Base-by-base conservation (phyloP, 2,797 vertebrate species). In the Pristis pectinata region DNA sequence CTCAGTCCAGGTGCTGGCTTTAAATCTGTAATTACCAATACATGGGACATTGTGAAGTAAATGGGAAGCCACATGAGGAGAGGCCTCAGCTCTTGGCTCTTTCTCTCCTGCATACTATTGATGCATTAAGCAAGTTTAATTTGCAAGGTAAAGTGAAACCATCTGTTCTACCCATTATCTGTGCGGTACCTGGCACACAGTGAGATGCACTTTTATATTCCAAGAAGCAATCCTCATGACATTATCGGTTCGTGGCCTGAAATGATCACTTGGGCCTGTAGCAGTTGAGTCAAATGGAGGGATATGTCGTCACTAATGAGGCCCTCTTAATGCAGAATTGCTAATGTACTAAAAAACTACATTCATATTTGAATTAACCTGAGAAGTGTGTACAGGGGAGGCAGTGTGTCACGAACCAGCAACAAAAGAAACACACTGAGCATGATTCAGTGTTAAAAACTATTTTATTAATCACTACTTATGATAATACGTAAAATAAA, bases 21-120 rank as follows among this genome's bases (percentile, higher is more conserved):
- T 95, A 95, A 96, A 96, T 95, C 96, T 95, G 96, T 97, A 98
- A 98, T 98, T 98, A 97, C 97, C 96, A 37, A 19, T 17, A 13
- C 61, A 37, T 2, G 19, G 85, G 85, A 19, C 59, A 64, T 34
- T 19, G 59, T 91, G 56, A 64, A 91, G 34, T 64, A 61, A 91
- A 91, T 91, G n/a, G 85, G 15, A 17, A 64, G n/a, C 77, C 11
- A 64, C 56, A 2, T 7, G n/a, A 64, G 85, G 85, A n/a, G 34
- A 89, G n/a, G 59, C n/a, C 8, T 67, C 1, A 41, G 87, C 87
- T 67, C 87, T 27, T 37, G 59, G 87, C 87, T 27, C 19, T 8
- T 67, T 24, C 87, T 41, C 87, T 24, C 87, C 61, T 10, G 10
- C n/a, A 2, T 67, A 37, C n/a, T 67, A 22, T 37, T 11, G 87